Conservation (phyloP, 2,888 invertebrate genomes). For the Microdon myrmicae region DNA sequence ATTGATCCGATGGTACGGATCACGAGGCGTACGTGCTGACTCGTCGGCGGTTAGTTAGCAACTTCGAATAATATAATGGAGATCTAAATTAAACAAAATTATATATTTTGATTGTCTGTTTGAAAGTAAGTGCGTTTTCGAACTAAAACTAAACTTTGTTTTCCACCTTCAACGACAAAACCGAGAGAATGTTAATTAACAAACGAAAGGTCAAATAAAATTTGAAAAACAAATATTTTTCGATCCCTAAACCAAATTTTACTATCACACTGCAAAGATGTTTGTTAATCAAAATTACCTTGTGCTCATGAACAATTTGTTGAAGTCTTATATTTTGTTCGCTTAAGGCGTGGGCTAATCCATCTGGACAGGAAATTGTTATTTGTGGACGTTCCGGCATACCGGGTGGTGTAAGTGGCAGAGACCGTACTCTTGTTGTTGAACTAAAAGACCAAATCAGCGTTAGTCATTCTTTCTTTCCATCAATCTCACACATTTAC, state of each 20-base stretch:
- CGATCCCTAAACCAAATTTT: not conserved
- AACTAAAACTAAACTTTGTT: not conserved
- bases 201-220: not conserved
- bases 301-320: conserved; percentile 83
- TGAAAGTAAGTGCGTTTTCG: too few species aligned
- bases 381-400: conserved; percentile 64
- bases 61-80: too few species aligned
- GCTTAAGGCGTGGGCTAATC: conserved; percentile 65
- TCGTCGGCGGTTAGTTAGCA: too few species aligned
- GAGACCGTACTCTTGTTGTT: conserved; percentile 61
- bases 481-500: conserved; percentile 42
- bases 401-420: conserved; percentile 70
- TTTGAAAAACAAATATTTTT: not conserved
- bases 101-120: too few species aligned
- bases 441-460: conserved; percentile 50
- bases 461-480: not conserved
- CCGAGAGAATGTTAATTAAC: not conserved
- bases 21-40: too few species aligned
- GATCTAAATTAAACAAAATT: too few species aligned
- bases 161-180: too few species aligned
- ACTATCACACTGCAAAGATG: not conserved
- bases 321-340: conserved; percentile 73
- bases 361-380: conserved; percentile 65
- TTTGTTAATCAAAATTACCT: conserved; percentile 71
- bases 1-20: too few species aligned